Base-by-base conservation (phyloP, 2,797 vertebrate genomes). In the Scolopax rusticola region DNA sequence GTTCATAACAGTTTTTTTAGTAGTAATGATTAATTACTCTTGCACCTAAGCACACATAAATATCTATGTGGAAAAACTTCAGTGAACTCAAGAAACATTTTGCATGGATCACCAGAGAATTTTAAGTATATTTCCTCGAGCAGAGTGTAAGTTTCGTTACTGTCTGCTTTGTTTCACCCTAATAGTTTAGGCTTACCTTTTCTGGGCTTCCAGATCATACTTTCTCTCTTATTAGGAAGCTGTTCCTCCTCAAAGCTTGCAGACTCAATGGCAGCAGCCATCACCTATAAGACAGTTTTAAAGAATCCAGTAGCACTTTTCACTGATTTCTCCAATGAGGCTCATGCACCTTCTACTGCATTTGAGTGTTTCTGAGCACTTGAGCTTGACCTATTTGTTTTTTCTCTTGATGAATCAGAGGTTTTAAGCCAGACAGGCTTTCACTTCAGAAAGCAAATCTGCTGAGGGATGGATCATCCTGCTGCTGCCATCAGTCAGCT, bases 251-350 rank as follows among this genome's bases (percentile, higher is more conserved):
- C 81, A 56, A 47, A 50, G 45, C 32, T 24, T 17, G 30, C 7
- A 12, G 23, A 33, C 16, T 56, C 63, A 12, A 13, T 8, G 11
- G 47, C 63, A 70, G 79, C 75, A 57, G 87, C 86, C 85, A 87
- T 93, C 53, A 63, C 90, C 97, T 97, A 59, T 12, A 4, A 76
- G 25, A 51, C 8, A 94, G 32, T 53, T 91, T 84, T 20, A 73
- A 91, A 67, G 16, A 56, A 75, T 3, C 30, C 33, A 30, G 12
- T 14, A 75, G 23, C 69, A 56, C 30, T 40, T 79, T 50, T 41
- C n/a, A 32, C 0, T 5, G 8, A 85, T 15, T 19, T 17, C 51
- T 45, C 23, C 24, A 13, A 1, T 4, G 4, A 54, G 6, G 20
- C 63, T 86, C 33, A 5, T 2, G 1, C 30, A 64, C 51, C 19